A percentile compares a stretch with the other conserved stretches of the same genome.
These are phyloP conservation scores for Sapajus apella DNA, from an alignment of 2,113 vertebrate species.

Conservation along the genomic window DNA sequence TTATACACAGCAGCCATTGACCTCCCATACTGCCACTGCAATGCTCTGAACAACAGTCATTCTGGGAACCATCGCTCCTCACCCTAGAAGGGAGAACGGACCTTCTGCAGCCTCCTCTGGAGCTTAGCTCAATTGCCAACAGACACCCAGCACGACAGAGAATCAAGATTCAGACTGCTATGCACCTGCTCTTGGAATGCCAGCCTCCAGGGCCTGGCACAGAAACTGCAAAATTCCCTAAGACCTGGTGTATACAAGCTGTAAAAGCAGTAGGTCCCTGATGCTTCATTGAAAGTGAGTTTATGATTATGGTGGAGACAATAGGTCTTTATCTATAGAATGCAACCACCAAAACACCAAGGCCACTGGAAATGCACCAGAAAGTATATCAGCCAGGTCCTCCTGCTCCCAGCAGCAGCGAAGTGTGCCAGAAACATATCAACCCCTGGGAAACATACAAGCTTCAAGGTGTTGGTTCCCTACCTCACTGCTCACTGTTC, in stretches of 20 bases:
- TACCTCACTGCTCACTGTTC: neutral
- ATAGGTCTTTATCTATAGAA: slow-evolving; percentile 18
- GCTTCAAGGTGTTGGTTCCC: neutral
- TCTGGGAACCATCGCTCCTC: neutral
- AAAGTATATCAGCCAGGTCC: neutral
- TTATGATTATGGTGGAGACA: neutral
- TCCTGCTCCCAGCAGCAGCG: neutral
- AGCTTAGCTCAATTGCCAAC: neutral
- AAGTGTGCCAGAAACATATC: slow-evolving; percentile 35
- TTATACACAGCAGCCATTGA: neutral
- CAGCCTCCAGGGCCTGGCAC: neutral
- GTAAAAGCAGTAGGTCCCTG: neutral
- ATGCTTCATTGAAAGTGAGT: neutral
- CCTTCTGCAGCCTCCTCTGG: neutral
- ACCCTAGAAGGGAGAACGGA: neutral
- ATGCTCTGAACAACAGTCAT: neutral
- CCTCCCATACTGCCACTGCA: neutral
- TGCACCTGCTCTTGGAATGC: neutral
- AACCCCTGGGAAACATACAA: neutral
- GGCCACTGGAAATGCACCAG: slow-evolving; percentile 17
- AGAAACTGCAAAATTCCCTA: neutral
- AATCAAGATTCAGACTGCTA: neutral
- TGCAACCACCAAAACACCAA: neutral
- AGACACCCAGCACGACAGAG: neutral
- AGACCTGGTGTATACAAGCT: neutral